A percentile compares a stretch with the other conserved stretches of the same genome.
phyloP scores from a whole-genome alignment of 2,888 invertebrate genomes.

The Caenorhabditis zanzibari region DNA sequence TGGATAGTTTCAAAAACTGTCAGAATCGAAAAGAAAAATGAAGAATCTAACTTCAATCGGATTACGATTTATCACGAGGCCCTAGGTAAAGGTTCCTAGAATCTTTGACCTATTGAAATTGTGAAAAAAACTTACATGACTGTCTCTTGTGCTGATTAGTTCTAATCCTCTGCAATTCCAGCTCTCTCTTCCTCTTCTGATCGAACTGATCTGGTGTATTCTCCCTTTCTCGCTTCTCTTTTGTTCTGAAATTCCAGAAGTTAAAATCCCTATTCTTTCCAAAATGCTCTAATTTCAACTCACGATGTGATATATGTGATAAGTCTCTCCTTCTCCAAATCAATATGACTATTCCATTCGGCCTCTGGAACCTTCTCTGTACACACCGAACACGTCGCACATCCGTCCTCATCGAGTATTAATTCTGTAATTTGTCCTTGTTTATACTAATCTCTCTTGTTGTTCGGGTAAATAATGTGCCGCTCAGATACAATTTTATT shows the following conservation, averaged over 20 bases:
- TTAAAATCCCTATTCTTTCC: background rate
- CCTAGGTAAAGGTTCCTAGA: too few relatives aligned
- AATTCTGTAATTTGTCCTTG: slow-evolving; percentile 70
- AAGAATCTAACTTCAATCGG: too few relatives aligned
- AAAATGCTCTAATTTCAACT: slow-evolving; percentile 1
- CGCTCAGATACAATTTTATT: slow-evolving; percentile 42
- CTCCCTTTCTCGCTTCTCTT: slow-evolving; percentile 44
- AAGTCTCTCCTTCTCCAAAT: slow-evolving; percentile 72
- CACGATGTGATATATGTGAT: slow-evolving; percentile 70
- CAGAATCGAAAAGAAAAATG: too few relatives aligned
- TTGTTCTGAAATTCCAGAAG: slow-evolving; percentile 19
- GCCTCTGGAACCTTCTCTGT: slow-evolving; percentile 71
- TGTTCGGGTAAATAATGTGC: slow-evolving; percentile 39
- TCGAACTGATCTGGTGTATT: slow-evolving; percentile 58
- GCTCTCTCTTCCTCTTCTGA: slow-evolving; percentile 71
- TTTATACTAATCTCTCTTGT: slow-evolving; percentile 38
- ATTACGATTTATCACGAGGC: too few relatives aligned
- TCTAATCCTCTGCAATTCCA: slow-evolving; percentile 74
- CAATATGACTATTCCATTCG: slow-evolving; percentile 75
- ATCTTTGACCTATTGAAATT: too few relatives aligned
- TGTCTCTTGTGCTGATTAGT: slow-evolving; percentile 78
- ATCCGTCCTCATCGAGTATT: slow-evolving; percentile 76
- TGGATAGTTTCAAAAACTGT: too few relatives aligned
- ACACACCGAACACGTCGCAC: slow-evolving; percentile 77
- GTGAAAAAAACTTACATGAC: slow-evolving; percentile 63